phyloP scores from a whole-genome alignment of 2,797 vertebrate genomes.

The Coendou prehensilis region DNA sequence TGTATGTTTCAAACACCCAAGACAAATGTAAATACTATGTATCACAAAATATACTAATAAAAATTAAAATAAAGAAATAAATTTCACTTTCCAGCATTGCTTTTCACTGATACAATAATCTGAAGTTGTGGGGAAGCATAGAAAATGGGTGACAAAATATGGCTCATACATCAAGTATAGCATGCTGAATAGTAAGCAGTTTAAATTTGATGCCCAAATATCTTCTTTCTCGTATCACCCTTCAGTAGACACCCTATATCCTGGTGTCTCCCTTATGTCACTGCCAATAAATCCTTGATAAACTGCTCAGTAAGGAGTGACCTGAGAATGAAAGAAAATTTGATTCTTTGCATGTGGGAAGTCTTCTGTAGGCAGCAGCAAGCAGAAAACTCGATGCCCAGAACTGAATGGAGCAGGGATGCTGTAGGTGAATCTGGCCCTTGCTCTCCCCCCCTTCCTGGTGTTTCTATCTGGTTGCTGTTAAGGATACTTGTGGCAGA shows the following conservation, averaged over 20 bases:
- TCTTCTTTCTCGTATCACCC: not conserved
- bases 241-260: not conserved
- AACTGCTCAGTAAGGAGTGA: not conserved
- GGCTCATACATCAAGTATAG: not conserved
- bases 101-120: slow-evolving; percentile 50
- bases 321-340: not conserved
- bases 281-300: slow-evolving; percentile 27
- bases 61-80: not conserved
- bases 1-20: not conserved
- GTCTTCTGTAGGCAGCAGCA: not conserved
- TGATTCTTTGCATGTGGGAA: not conserved
- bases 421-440: not conserved
- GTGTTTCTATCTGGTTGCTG: not conserved
- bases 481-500: slow-evolving; percentile 1
- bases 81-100: slow-evolving; percentile 13
- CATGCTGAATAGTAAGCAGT: slow-evolving; percentile 32
- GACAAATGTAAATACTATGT: not conserved
- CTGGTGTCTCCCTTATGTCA: not conserved
- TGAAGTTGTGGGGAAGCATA: slow-evolving; percentile 7
- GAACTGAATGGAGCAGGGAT: not conserved
- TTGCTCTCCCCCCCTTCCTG: not conserved
- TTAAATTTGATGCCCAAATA: slow-evolving; percentile 25
- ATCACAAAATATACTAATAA: not conserved
- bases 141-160: slow-evolving; percentile 53
- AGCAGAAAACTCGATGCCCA: not conserved